A percentile compares a stretch with the other conserved stretches of the same genome.
Conservation (phyloP, 2,888 invertebrate species). For the Orthonevra nobilis region DNA sequence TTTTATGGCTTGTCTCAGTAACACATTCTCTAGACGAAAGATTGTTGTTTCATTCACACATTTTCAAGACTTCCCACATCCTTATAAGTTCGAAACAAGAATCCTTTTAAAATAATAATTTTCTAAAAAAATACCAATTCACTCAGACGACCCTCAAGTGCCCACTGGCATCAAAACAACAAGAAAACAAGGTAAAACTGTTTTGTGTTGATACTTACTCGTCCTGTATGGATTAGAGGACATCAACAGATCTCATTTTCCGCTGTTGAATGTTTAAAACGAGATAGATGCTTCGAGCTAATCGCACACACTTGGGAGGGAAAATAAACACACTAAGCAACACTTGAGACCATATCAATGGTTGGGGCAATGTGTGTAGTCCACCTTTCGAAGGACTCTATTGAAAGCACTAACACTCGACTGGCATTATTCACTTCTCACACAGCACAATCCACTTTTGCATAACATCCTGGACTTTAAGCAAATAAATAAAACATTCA, state of each 20-base stretch:
- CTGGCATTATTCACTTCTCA: constrained; percentile 26
- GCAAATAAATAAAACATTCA: constrained; percentile 52
- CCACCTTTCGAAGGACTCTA: constrained; percentile 9
- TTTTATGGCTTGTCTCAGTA: too few species aligned
- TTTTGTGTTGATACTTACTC: constrained; percentile 34
- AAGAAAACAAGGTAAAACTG: constrained; percentile 4
- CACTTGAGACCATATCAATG: constrained; percentile 19
- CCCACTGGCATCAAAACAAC: constrained; percentile 7
- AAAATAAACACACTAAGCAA: constrained; percentile 6
- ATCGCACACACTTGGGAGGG: background rate
- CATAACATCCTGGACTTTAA: constrained; percentile 54
- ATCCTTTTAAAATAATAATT: too few species aligned
- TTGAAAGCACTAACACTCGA: constrained; percentile 15
- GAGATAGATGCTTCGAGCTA: background rate
- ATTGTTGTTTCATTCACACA: too few species aligned
- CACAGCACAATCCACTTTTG: constrained; percentile 39
- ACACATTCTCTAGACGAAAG: too few species aligned
- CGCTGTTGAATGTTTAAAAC: constrained; percentile 11
- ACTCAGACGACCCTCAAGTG: too few species aligned
- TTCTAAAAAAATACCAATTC: too few species aligned
- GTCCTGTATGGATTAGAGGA: constrained; percentile 27
- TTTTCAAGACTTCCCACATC: too few species aligned
- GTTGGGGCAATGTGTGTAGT: background rate
- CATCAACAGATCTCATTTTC: constrained; percentile 1
- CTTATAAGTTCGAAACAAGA: too few species aligned